Conservation (phyloP, 2,797 vertebrate genomes). For the Falco peregrinus region DNA sequence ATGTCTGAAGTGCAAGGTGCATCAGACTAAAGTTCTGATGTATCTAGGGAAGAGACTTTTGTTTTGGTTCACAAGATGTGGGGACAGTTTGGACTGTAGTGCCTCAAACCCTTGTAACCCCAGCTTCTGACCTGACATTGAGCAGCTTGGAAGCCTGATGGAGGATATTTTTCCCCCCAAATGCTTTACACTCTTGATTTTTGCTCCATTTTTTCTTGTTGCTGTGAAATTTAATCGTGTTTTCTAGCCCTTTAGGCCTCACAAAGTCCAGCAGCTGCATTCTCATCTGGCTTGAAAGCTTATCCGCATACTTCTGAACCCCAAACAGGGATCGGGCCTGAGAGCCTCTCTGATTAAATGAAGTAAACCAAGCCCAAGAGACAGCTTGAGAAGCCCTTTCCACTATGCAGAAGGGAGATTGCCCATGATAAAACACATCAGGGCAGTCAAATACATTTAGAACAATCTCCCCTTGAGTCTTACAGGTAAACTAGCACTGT, state of each 20-base stretch:
- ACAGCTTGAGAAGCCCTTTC: background rate
- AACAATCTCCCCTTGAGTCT: background rate
- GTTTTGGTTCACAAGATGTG: background rate
- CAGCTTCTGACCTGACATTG: background rate
- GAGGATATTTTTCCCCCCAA: background rate
- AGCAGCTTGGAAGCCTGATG: constrained; percentile 2
- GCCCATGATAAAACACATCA: background rate
- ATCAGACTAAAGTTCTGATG: accelerated
- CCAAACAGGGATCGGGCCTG: background rate
- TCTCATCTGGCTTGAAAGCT: constrained; percentile 64
- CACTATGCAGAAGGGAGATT: background rate
- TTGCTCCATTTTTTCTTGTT: constrained; percentile 59
- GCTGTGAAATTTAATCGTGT: constrained; percentile 82
- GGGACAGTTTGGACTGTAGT: background rate
- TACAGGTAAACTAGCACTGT: background rate
- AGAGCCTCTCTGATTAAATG: background rate
- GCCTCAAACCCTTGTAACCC: background rate
- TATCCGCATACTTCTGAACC: constrained; percentile 52
- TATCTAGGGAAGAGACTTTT: background rate
- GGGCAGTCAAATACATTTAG: background rate
- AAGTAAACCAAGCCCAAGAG: background rate
- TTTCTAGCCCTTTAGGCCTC: constrained; percentile 72
- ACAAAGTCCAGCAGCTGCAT: constrained; percentile 64
- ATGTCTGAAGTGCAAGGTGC: background rate
- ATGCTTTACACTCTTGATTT: constrained; percentile 37